Percentiles rank a stretch among this genome's conserved stretches.
phyloP scores from a whole-genome alignment of 2,888 invertebrate species.

The Argyra leucocephala region DNA sequence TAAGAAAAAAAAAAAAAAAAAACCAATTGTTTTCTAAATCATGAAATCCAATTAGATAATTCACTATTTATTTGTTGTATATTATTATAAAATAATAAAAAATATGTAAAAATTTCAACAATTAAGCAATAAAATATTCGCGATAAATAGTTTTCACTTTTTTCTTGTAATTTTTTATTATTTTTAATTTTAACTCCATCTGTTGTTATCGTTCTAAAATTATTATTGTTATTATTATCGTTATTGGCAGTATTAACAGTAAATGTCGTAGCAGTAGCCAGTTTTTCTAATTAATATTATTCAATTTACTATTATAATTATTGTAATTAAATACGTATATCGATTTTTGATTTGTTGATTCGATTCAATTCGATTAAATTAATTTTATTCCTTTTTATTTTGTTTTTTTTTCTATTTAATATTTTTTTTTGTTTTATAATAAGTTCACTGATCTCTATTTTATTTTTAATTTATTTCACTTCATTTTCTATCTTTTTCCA shows the following conservation, averaged over 20 bases:
- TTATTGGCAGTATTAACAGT: background rate
- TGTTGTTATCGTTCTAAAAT: conserved; percentile 18
- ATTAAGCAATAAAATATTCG: conserved; percentile 31
- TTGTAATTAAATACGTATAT: too few species aligned
- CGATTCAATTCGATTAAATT: too few species aligned
- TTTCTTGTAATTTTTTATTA: conserved; percentile 19
- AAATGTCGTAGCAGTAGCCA: background rate
- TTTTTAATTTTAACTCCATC: conserved; percentile 14
- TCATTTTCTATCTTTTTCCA: too few species aligned
- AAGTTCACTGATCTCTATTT: too few species aligned
- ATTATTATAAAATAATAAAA: conserved; percentile 32
- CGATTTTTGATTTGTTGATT: too few species aligned
- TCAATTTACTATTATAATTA: too few species aligned
- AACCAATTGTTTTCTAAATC: too few species aligned
- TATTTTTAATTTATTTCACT: too few species aligned
- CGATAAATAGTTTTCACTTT: conserved; percentile 27
- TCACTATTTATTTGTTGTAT: conserved; percentile 23
- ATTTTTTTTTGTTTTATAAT: too few species aligned
- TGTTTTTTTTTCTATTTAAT: too few species aligned
- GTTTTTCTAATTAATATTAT: background rate
- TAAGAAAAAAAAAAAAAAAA: too few species aligned
- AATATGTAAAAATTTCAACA: conserved; percentile 33
- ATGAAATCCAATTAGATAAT: conserved; percentile 25
- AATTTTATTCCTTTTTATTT: too few species aligned
- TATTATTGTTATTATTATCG: conserved; percentile 20